Percentiles rank a stretch among this genome's conserved stretches.
These are phyloP conservation scores for Prietella phreatophila DNA, from an alignment of 2,113 vertebrate species.

Conservation along the genomic window DNA sequence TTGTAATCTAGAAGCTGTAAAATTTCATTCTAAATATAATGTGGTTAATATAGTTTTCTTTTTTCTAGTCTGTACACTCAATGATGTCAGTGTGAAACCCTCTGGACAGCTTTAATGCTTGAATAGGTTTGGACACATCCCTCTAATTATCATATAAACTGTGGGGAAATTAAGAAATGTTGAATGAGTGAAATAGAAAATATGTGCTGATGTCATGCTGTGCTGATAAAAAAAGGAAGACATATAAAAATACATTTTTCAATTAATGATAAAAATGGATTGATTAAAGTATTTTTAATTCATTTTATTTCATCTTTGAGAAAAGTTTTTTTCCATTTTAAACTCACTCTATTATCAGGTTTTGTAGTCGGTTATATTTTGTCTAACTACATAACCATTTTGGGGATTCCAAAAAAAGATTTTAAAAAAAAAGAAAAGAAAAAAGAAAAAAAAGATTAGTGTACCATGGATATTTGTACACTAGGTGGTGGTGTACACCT, in stretches of 20 bases:
- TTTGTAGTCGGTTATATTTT: not conserved
- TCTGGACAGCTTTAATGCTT: not conserved
- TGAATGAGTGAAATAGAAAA: not conserved
- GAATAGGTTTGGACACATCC: not conserved
- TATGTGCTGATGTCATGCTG: not conserved
- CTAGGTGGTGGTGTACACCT: slow-evolving; percentile 17
- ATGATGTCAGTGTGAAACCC: not conserved
- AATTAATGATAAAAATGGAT: not conserved
- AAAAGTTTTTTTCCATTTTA: not conserved
- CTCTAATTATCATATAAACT: not conserved
- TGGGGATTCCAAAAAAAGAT: not conserved
- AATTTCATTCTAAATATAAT: not conserved
- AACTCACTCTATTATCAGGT: not conserved
- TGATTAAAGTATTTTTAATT: not conserved
- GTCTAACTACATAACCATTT: not conserved
- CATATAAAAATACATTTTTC: not conserved
- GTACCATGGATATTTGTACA: not conserved
- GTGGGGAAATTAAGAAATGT: not conserved
- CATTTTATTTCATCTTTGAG: not conserved
- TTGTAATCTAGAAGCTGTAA: not conserved
- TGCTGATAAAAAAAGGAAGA: not conserved
- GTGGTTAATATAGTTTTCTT: not conserved
- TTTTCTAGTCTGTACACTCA: not conserved
- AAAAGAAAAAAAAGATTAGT: too few relatives aligned
- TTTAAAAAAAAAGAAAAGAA: too few relatives aligned